phyloP scores from a whole-genome alignment of 2,888 invertebrate genomes.

The Eupithecia abbreviata region DNA sequence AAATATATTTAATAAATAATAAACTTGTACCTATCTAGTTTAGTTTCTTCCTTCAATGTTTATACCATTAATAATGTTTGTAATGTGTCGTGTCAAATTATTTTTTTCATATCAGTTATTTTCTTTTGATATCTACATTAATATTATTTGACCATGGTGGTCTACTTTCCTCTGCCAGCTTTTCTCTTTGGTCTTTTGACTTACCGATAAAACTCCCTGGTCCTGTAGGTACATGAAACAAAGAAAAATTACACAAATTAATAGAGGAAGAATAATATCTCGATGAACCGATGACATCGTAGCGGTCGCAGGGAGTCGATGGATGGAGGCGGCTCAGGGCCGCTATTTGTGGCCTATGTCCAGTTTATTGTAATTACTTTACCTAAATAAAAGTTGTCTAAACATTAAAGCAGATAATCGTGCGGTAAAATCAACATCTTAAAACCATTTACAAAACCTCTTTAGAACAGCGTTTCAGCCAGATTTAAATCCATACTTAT shows the following conservation, averaged over 20 bases:
- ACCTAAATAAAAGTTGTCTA: neutral
- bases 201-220: constrained; percentile 58
- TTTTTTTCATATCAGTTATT: no score
- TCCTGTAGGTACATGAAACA: constrained; percentile 73
- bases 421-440: neutral
- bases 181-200: neutral
- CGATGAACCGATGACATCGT: neutral
- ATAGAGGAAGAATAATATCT: neutral
- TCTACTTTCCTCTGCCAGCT: neutral
- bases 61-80: no score
- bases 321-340: no score
- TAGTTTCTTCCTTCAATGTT: no score
- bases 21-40: no score
- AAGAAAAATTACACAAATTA: constrained; percentile 43
- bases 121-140: no score
- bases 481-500: neutral
- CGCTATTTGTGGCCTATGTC: no score
- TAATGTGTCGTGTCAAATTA: no score
- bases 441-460: neutral
- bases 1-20: no score
- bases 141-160: no score
- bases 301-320: no score
- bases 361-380: no score
- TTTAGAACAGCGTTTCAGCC: neutral
- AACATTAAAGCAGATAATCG: neutral